These are phyloP conservation scores for Elgaria multicarinata DNA, from an alignment of 2,113 vertebrate species.

Conservation along the genomic window DNA sequence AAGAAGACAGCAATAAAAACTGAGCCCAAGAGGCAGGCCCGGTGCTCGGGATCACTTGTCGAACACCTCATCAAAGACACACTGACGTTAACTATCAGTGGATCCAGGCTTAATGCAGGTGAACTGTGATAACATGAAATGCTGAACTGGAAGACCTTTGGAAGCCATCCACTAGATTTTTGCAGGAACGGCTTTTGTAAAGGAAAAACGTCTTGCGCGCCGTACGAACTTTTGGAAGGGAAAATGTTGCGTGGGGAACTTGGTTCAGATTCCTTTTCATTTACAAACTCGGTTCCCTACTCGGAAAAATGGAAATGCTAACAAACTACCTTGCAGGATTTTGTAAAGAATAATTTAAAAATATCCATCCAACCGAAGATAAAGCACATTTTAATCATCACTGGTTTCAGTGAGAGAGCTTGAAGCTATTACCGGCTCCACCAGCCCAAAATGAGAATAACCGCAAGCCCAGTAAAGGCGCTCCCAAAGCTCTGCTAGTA, in stretches of 20 bases:
- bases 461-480: neutral
- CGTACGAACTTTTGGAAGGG: neutral
- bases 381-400: neutral
- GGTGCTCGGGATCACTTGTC: conserved; percentile 31
- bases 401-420: neutral
- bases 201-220: too few relatives aligned
- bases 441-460: neutral
- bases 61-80: conserved; percentile 39
- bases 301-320: neutral
- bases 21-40: conserved; percentile 23
- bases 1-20: conserved; percentile 42
- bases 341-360: neutral
- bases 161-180: neutral
- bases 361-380: neutral
- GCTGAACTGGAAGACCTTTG: neutral
- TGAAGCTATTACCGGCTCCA: neutral
- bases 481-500: neutral
- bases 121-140: conserved; percentile 27
- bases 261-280: neutral
- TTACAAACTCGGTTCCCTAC: neutral
- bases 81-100: conserved; percentile 27
- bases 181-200: neutral
- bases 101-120: neutral
- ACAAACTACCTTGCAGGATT: neutral
- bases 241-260: too few relatives aligned